Evolutionary conservation across 1,140 invertebrate genomes (phyloP).

Genomic region (Cephus cinctus): DNA sequence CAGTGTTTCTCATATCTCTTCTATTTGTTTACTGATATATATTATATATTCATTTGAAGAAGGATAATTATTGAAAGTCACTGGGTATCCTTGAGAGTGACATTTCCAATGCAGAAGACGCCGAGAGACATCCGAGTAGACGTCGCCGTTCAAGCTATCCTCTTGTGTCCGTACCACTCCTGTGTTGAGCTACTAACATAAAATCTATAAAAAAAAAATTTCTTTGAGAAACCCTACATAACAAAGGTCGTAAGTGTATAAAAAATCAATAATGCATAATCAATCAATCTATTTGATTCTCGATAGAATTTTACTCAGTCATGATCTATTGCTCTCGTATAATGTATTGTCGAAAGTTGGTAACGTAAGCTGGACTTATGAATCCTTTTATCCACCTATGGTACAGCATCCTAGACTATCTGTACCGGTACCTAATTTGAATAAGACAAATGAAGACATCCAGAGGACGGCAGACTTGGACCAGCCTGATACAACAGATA

Average conservation of each 20-base stretch:
- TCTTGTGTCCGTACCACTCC: constrained; percentile 39
- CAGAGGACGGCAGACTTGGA: constrained; percentile 9
- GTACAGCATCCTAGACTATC: too few relatives aligned
- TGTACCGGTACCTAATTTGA: constrained; percentile 30
- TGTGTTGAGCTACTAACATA: constrained; percentile 39
- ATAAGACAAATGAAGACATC: constrained; percentile 49
- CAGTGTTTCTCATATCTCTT: constrained; percentile 14
- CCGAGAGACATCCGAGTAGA: constrained; percentile 31
- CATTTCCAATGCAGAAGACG: constrained; percentile 9
- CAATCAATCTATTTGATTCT: too few relatives aligned
- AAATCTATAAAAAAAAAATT: too few relatives aligned
- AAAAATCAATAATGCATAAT: too few relatives aligned
- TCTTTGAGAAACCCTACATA: too few relatives aligned
- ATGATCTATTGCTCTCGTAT: too few relatives aligned
- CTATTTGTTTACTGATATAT: background rate
- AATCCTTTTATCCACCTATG: too few relatives aligned
- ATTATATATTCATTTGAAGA: too few relatives aligned
- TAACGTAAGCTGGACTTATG: too few relatives aligned
- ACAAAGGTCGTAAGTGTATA: too few relatives aligned
- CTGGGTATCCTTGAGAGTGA: constrained; percentile 19
- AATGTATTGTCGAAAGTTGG: too few relatives aligned
- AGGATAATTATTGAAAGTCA: constrained; percentile 13
- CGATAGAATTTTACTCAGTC: too few relatives aligned
- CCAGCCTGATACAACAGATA: constrained; percentile 6
- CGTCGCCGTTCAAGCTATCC: constrained; percentile 36